Percentiles rank a stretch among this genome's conserved stretches.
Evolutionary conservation across 2,888 invertebrate species (phyloP).

Genomic region (Priocnemis perturbator): DNA sequence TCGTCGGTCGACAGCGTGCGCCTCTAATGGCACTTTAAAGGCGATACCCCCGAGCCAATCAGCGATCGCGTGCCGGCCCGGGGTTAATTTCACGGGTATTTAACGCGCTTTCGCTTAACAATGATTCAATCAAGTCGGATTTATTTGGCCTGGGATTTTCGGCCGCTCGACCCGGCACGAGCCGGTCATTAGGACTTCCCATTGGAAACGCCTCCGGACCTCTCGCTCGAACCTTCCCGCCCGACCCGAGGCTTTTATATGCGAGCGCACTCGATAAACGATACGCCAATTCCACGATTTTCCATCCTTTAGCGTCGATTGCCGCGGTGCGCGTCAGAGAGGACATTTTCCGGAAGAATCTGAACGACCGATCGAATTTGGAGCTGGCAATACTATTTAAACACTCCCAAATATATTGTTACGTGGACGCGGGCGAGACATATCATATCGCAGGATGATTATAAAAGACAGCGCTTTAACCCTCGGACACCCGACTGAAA

Average conservation of each 20-base stretch:
- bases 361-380: no score
- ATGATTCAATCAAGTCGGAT: conserved; percentile 71
- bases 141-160: conserved; percentile 60
- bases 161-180: conserved; percentile 58
- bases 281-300: conserved; percentile 17
- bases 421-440: no score
- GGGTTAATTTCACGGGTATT: conserved; percentile 74
- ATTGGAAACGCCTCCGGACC: conserved; percentile 55
- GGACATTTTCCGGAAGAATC: no score
- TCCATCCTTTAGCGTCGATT: no score
- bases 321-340: no score
- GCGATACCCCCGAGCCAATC: conserved; percentile 64
- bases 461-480: no score
- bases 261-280: conserved; percentile 22
- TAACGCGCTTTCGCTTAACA: conserved; percentile 69
- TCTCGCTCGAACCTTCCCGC: conserved; percentile 38
- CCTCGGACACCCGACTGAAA: no score
- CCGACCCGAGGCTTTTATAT: conserved; percentile 19
- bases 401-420: no score
- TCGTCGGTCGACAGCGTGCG: conserved; percentile 49
- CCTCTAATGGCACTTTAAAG: conserved; percentile 64
- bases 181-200: conserved; percentile 60
- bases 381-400: no score
- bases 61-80: conserved; percentile 62
- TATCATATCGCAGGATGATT: no score